Base-by-base conservation (phyloP, 2,113 vertebrate species). In the Ifrita kowaldi region DNA sequence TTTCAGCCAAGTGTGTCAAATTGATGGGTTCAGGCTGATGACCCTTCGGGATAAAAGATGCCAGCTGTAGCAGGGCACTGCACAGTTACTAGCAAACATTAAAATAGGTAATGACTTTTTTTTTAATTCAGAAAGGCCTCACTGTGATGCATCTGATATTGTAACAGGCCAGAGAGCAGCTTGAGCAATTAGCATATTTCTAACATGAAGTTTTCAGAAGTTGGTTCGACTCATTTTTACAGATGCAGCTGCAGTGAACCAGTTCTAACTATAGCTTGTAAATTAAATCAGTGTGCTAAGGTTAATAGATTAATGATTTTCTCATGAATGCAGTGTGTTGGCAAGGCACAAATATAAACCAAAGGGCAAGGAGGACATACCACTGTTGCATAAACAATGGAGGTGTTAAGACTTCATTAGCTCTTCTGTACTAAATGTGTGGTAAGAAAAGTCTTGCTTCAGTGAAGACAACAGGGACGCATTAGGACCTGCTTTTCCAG, bases 251-350 rank as follows among this genome's bases (percentile, higher is more conserved):
- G 63, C 93, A 88, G 65, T 84, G 60, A 93, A 92, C 85, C 84
- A 46, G 35, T 60, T 88, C 90, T 89, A 96, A 95, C 88, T 88
- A 55, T 44, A 87, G 75, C 57, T 94, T 95, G 86, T 95, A 95
- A 96, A 93, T 96, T 91, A 93, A 95, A 93, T 94, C 18, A 9
- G 53, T 87, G 65, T 68, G 87, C 57, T 94, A 53, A 90, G 88
- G 91, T 95, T 96, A 95, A 96, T 96, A 94, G 88, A 97, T 95
- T 95, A 93, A 94, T 92, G 93, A 95, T 96, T 97, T 97, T 96
- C 94, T 96, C 84, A 81, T 87, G 96, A 93, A 91, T 78, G 70
- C 89, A 81, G 47, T 47, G 56, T 84, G 89, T 93, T 91, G 90
- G 81, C 71, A 91, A 95, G 84, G 63, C 67, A 86, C 63, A 95